Base-by-base conservation (phyloP, 2,797 vertebrate genomes). In the Arremon brunneinucha region DNA sequence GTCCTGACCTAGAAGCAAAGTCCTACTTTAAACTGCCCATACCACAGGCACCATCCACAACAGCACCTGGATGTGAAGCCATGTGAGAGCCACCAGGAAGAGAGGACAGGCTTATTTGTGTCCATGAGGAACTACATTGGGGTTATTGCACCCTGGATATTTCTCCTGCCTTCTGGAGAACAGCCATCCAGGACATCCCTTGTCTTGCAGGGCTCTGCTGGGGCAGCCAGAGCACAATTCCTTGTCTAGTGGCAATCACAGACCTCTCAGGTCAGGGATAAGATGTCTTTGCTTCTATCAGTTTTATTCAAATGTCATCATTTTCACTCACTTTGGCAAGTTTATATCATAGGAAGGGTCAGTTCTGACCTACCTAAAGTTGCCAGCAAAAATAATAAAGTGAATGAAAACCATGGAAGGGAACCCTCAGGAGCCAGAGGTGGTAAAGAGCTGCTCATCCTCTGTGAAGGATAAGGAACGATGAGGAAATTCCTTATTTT, bases 1-100 rank as follows among this genome's bases (percentile, higher is more conserved):
- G n/a, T 60, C 35, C 78, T 85, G 75, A 87, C 27, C 62, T 76
- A 87, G 69, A 92, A 95, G 87, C 11, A 72, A 70, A 64, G 30
- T 64, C 53, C 43, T 2, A 0, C 28, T 76, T 76, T 65, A 77
- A 44, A 28, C n/a, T 32, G 20, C 44, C 71, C 6, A 1, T 28
- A 11, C 16, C n/a, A 44, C n/a, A 59, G 37, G n/a, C n/a, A 50
- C 19, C n/a, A 28, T 37, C 27, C 8, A 28, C 8, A 0, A 9
- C 74, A 75, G 20, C 35, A 35, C 8, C 24, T 37, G 12, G 18
- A 30, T 32, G 9, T 37, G 67, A 88, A 67, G 17, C 16, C 3
- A 0, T 6, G 11, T 46, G 55, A 83, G 90, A 92, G 37, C 23
- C 57, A 80, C 34, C 17, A 67, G 41, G 44, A 72, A 34, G 12